Base-by-base conservation (phyloP, 2,797 vertebrate genomes). In the Phoeniculus purpureus region DNA sequence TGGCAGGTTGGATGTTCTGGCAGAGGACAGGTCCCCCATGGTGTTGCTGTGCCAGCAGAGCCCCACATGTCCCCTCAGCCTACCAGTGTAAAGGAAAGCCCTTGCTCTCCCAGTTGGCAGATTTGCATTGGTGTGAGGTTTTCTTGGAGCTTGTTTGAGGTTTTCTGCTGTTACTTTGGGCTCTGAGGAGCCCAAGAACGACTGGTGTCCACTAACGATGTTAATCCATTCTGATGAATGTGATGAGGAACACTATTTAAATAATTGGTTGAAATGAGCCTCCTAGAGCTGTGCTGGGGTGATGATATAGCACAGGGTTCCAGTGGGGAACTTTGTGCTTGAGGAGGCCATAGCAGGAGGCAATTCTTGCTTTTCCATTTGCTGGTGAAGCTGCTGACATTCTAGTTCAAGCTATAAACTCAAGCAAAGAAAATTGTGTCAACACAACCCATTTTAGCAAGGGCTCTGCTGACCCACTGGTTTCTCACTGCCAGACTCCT, bases 401-500 rank as follows among this genome's bases (percentile, higher is more conserved):
- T 83, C 17, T 88, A 34, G 7, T 17, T 78, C 12, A 19, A 62
- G 60, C 26, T 23, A 10, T 21, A 40, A 85, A 79, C 21, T 51
- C 1, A 3, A 72, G 43, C 18, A 50, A 74, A 16, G 8, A 17
- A 12, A 21, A 7, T 3, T 3, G 3, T 7, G 31, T 29, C 72
- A 64, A 1, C 8, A 0, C 15, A 13, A 12, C 17, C 58, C 15
- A 5, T 3, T 8, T 43, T 6, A 22, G 12, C 1, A 0, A 62
- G 65, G 81, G 83, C 50, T 66, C 9, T 85, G 60, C 70, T 60
- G 62, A 3, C 54, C 47, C 5, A 2, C 67, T 31, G 31, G 15
- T 10, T 17, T 40, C 11, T 75, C 80, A 27, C 65, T 60, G 29
- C 58, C 68, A 56, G 40, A 9, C 26, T 73, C 7, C 31, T 34